Evolutionary conservation across 2,888 invertebrate species (phyloP).

Genomic region (Oithona nana): DNA sequence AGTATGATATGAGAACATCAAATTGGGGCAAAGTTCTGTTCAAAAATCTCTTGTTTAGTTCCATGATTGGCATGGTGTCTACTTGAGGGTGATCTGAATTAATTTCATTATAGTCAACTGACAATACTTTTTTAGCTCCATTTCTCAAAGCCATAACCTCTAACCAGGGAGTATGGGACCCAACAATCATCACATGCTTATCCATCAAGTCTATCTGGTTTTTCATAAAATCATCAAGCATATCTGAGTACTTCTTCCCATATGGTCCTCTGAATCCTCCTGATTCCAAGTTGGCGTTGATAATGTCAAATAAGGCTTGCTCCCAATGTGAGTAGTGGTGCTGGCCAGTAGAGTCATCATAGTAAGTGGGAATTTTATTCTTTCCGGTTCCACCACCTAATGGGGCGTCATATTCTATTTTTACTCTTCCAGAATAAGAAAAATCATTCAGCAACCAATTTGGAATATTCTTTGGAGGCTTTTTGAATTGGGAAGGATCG

Average conservation of each 20-base stretch:
- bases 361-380: no score
- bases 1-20: slow-evolving; percentile 2
- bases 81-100: not conserved
- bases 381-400: no score
- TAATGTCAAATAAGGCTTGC: not conserved
- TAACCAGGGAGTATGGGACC: not conserved
- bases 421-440: not conserved
- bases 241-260: not conserved
- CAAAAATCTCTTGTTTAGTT: not conserved
- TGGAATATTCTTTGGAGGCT: not conserved
- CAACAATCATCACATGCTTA: not conserved
- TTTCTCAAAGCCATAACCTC: not conserved
- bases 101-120: slow-evolving; percentile 1
- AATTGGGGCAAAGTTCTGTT: not conserved
- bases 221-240: not conserved
- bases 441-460: not conserved
- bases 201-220: not conserved
- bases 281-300: not conserved
- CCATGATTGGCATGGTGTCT: not conserved
- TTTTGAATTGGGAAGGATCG: not conserved
- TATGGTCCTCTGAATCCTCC: not conserved
- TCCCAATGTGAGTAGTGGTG: not conserved
- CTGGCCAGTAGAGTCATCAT: not conserved
- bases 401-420: not conserved
- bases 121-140: not conserved